Evolutionary conservation across 2,797 vertebrate species (phyloP), one percentile per base, ranked within the genome.

Genomic region (Brachymystax lenok): DNA sequence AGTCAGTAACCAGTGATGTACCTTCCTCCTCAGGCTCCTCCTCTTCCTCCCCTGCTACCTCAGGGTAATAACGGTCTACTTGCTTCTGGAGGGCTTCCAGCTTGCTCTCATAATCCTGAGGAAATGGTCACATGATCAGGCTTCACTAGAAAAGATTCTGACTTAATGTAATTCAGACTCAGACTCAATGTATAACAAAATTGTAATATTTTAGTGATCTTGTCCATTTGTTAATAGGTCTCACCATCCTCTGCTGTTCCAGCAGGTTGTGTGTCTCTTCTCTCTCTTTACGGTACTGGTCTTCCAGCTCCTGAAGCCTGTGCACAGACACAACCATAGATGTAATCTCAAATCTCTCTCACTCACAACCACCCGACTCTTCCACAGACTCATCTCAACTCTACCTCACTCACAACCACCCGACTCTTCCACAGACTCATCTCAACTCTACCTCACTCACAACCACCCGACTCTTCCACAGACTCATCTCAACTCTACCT

Each of bases 41-140:
- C 69, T 98, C 97, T 88, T 98, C 98, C 71, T 98, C 97, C 0
- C 19, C 56, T 61, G 93, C 89, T 75, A 87, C 89, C 69, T 98
- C 97, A 2, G 96, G 95, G 85, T 95, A 96, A 89, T 92, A 97
- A 69, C 96, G 93, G 85, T 97, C 96, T 91, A 99, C 98, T 87
- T 99, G 98, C 86, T 95, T 98, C 92, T 98, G 97, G 78, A 99
- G 90, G 74, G 97, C 98, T 84, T 99, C 98, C 83, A 99, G 83
- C 86, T 95, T 97, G 92, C 98, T 99, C 87, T 99, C 98, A 51
- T 99, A 99, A 89, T 99, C 98, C 98, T 99, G 78, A n/a, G 76
- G 69, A 76, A n/a, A 21, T 61, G 7, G n/a, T 19, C 14, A 56
- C 52, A 19, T 61, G n/a, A 61, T 61, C 56, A n/a, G n/a, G 5